phyloP scores from a whole-genome alignment of 1,140 invertebrate genomes.

The Drosophila asahinai region DNA sequence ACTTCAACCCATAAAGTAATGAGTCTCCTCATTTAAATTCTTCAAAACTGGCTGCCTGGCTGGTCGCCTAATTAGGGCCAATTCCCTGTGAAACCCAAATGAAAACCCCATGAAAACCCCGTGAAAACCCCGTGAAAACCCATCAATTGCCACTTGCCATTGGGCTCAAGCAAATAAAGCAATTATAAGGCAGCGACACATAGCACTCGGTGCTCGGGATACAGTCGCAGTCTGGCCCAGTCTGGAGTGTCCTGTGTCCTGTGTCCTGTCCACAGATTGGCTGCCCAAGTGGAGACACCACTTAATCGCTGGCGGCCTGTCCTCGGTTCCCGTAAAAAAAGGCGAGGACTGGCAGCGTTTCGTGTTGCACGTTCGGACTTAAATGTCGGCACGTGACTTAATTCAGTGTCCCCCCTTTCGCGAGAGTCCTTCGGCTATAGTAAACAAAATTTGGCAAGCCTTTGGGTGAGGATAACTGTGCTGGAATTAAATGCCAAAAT shows the following conservation, averaged over 20 bases:
- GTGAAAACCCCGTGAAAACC: background rate
- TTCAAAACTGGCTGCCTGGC: too few relatives aligned
- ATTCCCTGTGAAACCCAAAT: background rate
- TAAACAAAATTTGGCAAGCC: constrained; percentile 12
- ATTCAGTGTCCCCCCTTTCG: constrained; percentile 29
- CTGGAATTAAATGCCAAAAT: constrained; percentile 22
- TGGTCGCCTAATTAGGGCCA: background rate
- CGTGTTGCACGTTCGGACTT: constrained; percentile 77
- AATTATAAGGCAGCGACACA: constrained; percentile 41
- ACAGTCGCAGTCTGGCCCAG: background rate
- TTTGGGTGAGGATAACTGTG: background rate
- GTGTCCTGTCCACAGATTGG: constrained; percentile 27
- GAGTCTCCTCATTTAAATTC: too few relatives aligned
- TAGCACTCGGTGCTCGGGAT: constrained; percentile 3
- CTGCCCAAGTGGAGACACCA: constrained; percentile 35
- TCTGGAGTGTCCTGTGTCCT: too few relatives aligned
- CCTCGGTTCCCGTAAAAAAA: background rate
- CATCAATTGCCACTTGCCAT: constrained; percentile 46
- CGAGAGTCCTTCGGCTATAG: background rate
- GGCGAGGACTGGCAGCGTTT: constrained; percentile 37
- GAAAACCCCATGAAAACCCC: background rate
- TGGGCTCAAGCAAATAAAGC: constrained; percentile 48
- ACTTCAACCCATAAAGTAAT: too few relatives aligned
- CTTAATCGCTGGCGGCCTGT: constrained; percentile 38
- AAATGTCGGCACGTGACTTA: constrained; percentile 79